Percentiles rank a stretch among this genome's conserved stretches.
These are phyloP conservation scores for Dicrurus megarhynchus DNA, from an alignment of 2,113 vertebrate species.

Conservation along the genomic window DNA sequence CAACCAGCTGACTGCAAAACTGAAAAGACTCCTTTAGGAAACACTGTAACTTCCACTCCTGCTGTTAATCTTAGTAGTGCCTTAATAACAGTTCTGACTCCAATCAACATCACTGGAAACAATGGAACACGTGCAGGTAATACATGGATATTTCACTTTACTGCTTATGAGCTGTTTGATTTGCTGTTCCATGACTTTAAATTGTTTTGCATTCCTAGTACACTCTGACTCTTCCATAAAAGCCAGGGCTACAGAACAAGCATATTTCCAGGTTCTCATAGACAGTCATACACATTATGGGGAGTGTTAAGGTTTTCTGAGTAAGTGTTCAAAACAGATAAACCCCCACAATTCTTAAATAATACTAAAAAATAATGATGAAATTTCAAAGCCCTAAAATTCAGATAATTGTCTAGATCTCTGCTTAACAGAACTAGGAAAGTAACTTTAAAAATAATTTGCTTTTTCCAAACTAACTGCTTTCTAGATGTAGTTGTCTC, in stretches of 20 bases:
- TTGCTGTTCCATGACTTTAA: not conserved
- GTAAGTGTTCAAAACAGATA: not conserved
- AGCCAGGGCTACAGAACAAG: not conserved
- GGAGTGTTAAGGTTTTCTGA: not conserved
- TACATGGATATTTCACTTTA: not conserved
- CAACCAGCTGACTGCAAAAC: conserved; percentile 21
- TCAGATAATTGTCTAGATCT: not conserved
- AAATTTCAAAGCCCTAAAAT: not conserved
- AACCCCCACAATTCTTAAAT: not conserved
- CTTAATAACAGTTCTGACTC: not conserved
- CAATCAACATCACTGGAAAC: conserved; percentile 24
- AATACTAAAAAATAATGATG: not conserved
- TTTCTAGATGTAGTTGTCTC: not conserved
- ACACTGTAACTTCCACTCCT: not conserved
- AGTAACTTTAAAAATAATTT: not conserved
- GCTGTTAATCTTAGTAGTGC: not conserved
- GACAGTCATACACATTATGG: not conserved
- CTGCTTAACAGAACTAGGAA: not conserved
- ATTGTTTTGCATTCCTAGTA: not conserved
- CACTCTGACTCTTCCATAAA: not conserved
- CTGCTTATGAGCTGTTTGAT: not conserved
- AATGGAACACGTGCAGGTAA: conserved; percentile 63
- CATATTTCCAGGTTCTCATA: not conserved
- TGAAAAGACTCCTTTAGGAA: not conserved
- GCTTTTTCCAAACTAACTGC: not conserved